Evolutionary conservation across 1,140 invertebrate species (phyloP).

Genomic region (Homalodisca vitripennis): DNA sequence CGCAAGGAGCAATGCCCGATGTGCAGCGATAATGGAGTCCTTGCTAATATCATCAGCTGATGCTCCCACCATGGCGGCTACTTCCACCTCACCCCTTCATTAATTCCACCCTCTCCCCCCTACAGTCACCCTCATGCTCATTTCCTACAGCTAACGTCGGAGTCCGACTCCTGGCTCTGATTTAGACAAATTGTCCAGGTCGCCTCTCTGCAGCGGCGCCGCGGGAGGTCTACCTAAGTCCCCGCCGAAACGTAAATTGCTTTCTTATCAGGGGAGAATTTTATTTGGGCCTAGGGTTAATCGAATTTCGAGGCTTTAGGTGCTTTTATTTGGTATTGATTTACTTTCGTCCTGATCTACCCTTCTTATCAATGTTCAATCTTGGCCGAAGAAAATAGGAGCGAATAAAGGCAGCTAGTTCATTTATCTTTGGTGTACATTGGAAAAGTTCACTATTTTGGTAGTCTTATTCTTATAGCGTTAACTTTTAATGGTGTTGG

Average conservation of each 20-base stretch:
- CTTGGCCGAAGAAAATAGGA: too few relatives aligned
- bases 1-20: background rate
- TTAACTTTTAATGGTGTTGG: too few relatives aligned
- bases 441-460: too few relatives aligned
- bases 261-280: background rate
- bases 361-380: too few relatives aligned
- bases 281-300: too few relatives aligned
- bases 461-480: too few relatives aligned
- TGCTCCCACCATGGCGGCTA: constrained; percentile 9
- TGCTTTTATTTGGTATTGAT: too few relatives aligned
- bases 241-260: background rate
- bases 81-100: constrained; percentile 19
- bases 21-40: background rate
- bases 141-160: constrained; percentile 6
- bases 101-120: constrained; percentile 18
- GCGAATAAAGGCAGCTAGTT: too few relatives aligned
- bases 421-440: too few relatives aligned
- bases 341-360: too few relatives aligned
- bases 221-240: background rate
- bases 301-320: background rate
- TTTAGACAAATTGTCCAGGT: constrained; percentile 23
- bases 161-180: constrained; percentile 7
- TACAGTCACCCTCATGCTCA: background rate
- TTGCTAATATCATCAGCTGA: constrained; percentile 21
- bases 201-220: too few relatives aligned